A percentile compares a stretch with the other conserved stretches of the same genome.
These are phyloP conservation scores for Brenthis hecate DNA, from an alignment of 2,888 invertebrate species.

Conservation along the genomic window DNA sequence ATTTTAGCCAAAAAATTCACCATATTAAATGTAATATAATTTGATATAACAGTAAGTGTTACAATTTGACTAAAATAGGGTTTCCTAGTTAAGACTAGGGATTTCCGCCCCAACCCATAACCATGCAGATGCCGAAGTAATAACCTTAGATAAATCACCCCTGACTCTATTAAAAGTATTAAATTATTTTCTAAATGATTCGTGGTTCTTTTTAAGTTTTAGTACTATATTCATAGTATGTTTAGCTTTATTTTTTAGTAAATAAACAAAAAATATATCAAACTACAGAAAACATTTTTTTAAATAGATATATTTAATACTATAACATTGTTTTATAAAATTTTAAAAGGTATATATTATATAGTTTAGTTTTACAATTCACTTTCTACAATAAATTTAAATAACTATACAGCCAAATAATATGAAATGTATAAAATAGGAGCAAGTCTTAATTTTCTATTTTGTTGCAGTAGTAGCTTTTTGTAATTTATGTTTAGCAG, in stretches of 20 bases:
- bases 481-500: constrained; percentile 56
- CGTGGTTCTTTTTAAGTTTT: too few relatives aligned
- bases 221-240: too few relatives aligned
- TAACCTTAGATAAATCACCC: constrained; percentile 49
- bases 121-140: constrained; percentile 56
- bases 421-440: too few relatives aligned
- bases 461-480: constrained; percentile 59
- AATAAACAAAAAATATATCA: too few relatives aligned
- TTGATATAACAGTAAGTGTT: constrained; percentile 47
- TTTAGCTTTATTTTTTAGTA: too few relatives aligned
- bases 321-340: too few relatives aligned
- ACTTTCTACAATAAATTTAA: neutral
- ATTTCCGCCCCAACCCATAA: constrained; percentile 55
- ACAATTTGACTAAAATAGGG: constrained; percentile 55
- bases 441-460: constrained; percentile 43
- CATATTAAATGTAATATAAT: neutral
- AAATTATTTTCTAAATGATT: too few relatives aligned
- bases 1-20: too few relatives aligned
- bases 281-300: too few relatives aligned
- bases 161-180: constrained; percentile 38
- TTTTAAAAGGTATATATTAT: neutral
- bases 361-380: neutral
- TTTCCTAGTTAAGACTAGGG: constrained; percentile 50
- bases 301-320: too few relatives aligned
- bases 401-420: neutral